These are phyloP conservation scores for Rhamphomyia laevipes DNA, from an alignment of 2,888 invertebrate species.

Conservation along the genomic window DNA sequence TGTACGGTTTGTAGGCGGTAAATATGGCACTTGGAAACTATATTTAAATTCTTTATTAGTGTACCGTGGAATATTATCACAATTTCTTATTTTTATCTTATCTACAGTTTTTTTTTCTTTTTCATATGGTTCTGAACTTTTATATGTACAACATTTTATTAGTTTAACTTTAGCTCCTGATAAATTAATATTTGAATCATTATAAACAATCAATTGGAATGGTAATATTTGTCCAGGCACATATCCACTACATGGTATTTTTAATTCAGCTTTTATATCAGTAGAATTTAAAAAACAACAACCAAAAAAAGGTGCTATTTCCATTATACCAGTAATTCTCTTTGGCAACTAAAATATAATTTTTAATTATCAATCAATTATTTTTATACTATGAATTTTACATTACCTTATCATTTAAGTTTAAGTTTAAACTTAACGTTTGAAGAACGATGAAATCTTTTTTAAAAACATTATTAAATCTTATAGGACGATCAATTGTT, in stretches of 20 bases:
- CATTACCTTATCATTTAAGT: slow-evolving; percentile 47
- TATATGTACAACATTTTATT: background rate
- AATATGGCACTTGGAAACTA: no score
- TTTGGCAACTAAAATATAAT: slow-evolving; percentile 1
- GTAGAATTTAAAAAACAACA: slow-evolving; percentile 57
- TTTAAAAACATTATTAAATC: slow-evolving; percentile 62
- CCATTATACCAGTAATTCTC: slow-evolving; percentile 47
- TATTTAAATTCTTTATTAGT: no score
- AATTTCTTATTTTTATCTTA: no score
- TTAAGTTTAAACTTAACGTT: slow-evolving; percentile 59
- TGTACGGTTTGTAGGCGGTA: no score
- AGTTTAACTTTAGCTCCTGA: background rate
- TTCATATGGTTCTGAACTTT: no score
- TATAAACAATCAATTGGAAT: slow-evolving; percentile 55
- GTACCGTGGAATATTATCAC: no score
- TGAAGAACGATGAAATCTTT: slow-evolving; percentile 61
- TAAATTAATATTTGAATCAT: slow-evolving; percentile 53
- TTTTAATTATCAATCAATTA: no score
- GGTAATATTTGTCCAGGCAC: slow-evolving; percentile 63
- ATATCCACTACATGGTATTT: slow-evolving; percentile 56
- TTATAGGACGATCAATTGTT: slow-evolving; percentile 71
- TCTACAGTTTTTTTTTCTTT: no score
- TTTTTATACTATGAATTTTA: no score
- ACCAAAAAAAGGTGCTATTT: slow-evolving; percentile 43
- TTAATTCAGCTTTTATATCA: slow-evolving; percentile 52